Evolutionary conservation across 2,888 invertebrate genomes (phyloP), one percentile per base, ranked within the genome.

Genomic region (Zygogramma bicolorata): DNA sequence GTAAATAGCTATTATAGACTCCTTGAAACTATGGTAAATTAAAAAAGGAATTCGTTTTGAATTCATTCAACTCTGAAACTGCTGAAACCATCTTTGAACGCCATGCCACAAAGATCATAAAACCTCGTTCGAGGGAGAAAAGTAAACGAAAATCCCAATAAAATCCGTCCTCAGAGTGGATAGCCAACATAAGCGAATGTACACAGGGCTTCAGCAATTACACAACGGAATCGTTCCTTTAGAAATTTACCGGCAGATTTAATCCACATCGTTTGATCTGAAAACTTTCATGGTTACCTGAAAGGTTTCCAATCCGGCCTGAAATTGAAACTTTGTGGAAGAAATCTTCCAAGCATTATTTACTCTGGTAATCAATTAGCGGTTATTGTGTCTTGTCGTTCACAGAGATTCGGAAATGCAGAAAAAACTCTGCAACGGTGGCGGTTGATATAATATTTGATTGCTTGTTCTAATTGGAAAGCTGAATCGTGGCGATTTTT

Each of bases 181-280:
- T 68, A 63, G 61, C 58, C 61, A 70, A 49, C 65, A 65, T 70
- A 57, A 74, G 70, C 40, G 62, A 66, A 58, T 65, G 58, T 70
- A 59, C 74, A 77, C 75, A 71, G 84, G 84, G 66, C 79, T 85
- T 85, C 84, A 75, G 80, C 84, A 85, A 86, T 85, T 85, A 85
- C 81, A 83, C 84, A 83, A 83, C 80, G 81, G 82, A 84, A 84
- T 82, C 80, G 81, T 81, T 83, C 81, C 73, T 73, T 82, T 84
- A 81, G 78, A 81, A 81, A 81, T 80, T 81, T 80, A 70, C 75
- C 79, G 79, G 77, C 74, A 72, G 81, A 80, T 84, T 84, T 84
- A 85, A 85, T 85, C 85, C 83, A 75, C 76, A 77, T 78, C 82
- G 81, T 84, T 85, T 84, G 83, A 84, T 84, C 83, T 80, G 77